Percentiles rank a stretch among this genome's conserved stretches.
These are phyloP conservation scores for Heliothis subflexa DNA, from an alignment of 1,140 invertebrate genomes.

Conservation along the genomic window DNA sequence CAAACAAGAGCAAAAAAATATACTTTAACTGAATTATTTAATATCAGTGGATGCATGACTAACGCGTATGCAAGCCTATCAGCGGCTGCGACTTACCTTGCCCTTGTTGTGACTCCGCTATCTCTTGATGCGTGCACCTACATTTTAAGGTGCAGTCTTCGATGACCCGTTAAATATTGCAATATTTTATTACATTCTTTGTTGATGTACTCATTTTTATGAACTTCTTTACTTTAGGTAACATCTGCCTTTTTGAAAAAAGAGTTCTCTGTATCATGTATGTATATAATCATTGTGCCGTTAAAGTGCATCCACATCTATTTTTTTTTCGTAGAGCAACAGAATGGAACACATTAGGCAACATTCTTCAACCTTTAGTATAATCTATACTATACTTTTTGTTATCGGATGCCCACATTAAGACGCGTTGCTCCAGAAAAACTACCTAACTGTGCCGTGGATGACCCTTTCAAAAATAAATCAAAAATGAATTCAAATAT, in stretches of 20 bases:
- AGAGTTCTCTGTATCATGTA: no score
- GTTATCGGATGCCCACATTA: no score
- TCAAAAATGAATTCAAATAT: neutral
- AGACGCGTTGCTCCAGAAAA: no score
- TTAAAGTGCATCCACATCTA: no score
- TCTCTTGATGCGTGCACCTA: slow-evolving; percentile 13
- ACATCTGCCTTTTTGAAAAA: no score
- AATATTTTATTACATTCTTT: neutral
- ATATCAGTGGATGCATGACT: slow-evolving; percentile 21
- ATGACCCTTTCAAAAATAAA: neutral
- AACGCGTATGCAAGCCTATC: slow-evolving; percentile 4
- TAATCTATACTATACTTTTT: no score
- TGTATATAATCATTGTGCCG: no score
- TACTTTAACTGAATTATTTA: neutral
- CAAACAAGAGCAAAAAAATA: neutral
- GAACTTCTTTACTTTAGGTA: no score
- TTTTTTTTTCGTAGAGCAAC: no score
- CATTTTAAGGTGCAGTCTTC: slow-evolving; percentile 1
- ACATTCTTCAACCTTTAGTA: no score
- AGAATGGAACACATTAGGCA: no score
- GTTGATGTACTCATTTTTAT: neutral
- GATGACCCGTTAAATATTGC: neutral
- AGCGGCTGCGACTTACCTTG: slow-evolving; percentile 24
- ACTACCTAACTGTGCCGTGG: no score
- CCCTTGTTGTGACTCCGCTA: slow-evolving; percentile 30